phyloP scores from a whole-genome alignment of 2,113 vertebrate species.

The Lanius ludovicianus region DNA sequence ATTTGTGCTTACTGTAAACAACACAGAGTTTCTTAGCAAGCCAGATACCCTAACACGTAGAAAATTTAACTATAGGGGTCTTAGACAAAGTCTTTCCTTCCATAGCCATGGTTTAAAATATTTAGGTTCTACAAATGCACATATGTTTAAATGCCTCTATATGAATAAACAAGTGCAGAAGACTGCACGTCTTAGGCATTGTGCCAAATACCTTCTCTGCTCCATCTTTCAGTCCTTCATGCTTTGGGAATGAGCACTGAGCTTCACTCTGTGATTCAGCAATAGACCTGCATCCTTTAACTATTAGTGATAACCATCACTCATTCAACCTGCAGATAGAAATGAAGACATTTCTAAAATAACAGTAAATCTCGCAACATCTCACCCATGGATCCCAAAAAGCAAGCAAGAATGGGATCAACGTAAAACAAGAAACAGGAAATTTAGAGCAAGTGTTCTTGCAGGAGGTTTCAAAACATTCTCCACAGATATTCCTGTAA shows the following conservation, averaged over 20 bases:
- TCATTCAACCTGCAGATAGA: background rate
- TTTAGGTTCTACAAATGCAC: background rate
- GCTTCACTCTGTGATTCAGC: background rate
- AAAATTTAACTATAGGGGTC: fast-evolving
- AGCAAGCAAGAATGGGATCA: background rate
- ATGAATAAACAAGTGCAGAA: background rate
- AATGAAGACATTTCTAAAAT: background rate
- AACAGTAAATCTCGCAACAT: background rate
- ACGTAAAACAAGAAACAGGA: background rate
- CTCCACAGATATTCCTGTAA: background rate
- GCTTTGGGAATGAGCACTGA: background rate
- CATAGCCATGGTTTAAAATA: background rate
- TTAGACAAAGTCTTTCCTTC: background rate
- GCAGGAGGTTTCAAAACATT: background rate
- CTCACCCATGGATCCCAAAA: background rate
- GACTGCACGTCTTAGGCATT: background rate
- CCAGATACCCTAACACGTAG: too few relatives aligned
- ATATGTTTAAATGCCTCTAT: background rate
- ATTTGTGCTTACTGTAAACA: background rate
- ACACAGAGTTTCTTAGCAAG: background rate
- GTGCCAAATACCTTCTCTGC: background rate
- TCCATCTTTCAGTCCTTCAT: background rate
- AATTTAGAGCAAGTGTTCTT: background rate
- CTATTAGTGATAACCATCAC: background rate
- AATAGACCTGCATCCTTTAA: background rate